Conservation (phyloP, 2,113 vertebrate species). For the Mus pahari region DNA sequence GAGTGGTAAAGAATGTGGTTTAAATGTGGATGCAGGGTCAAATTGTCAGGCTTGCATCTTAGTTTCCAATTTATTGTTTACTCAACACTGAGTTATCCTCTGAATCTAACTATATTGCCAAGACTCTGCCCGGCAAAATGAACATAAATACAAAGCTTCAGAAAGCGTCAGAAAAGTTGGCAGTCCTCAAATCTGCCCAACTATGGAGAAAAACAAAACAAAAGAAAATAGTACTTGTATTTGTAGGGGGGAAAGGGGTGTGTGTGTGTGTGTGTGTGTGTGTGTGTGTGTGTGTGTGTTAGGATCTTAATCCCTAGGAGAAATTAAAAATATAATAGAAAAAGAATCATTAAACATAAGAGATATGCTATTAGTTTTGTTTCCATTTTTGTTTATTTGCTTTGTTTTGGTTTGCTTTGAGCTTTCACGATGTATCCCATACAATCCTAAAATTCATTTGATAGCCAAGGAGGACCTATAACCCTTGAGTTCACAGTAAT, state of each 20-base stretch:
- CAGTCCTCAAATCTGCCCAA: neutral
- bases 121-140: constrained; percentile 8
- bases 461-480: too few species aligned
- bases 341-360: neutral
- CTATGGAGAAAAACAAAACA: neutral
- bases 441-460: neutral
- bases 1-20: neutral
- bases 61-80: neutral
- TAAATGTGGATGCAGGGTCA: neutral
- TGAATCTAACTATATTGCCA: neutral
- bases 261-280: neutral
- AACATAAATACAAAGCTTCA: neutral
- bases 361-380: neutral
- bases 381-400: neutral
- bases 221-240: neutral
- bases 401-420: neutral
- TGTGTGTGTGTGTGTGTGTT: neutral
- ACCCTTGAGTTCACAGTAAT: neutral
- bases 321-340: neutral
- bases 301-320: neutral
- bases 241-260: neutral
- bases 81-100: neutral
- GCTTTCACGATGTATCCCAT: neutral
- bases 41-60: neutral
- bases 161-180: neutral